Percentiles rank a stretch among this genome's conserved stretches.
Evolutionary conservation across 2,888 invertebrate species (phyloP).

Genomic region (Rhagophthalmus giganteus): DNA sequence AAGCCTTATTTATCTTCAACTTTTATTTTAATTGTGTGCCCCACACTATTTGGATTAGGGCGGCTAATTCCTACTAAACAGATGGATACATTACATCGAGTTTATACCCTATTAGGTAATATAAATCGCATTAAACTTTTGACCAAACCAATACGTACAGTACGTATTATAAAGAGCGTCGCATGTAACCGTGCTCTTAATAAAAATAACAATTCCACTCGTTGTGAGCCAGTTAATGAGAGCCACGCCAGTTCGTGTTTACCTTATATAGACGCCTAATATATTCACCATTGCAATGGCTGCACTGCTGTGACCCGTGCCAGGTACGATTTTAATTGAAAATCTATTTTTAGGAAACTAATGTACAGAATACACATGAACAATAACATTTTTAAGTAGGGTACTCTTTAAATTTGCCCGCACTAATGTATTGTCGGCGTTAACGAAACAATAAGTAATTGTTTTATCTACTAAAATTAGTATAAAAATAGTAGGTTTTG

Average conservation of each 20-base stretch:
- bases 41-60: too few relatives aligned
- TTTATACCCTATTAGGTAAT: slow-evolving; percentile 15
- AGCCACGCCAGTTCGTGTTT: slow-evolving; percentile 38
- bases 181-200: slow-evolving; percentile 25
- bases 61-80: too few relatives aligned
- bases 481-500: too few relatives aligned
- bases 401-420: too few relatives aligned
- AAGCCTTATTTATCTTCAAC: too few relatives aligned
- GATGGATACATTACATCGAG: neutral
- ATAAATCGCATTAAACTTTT: slow-evolving; percentile 21
- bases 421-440: too few relatives aligned
- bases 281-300: slow-evolving; percentile 32
- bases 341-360: slow-evolving; percentile 35
- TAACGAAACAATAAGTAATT: too few relatives aligned
- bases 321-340: slow-evolving; percentile 37
- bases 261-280: slow-evolving; percentile 37
- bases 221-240: slow-evolving; percentile 34
- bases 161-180: slow-evolving; percentile 16
- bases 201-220: slow-evolving; percentile 29
- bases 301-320: slow-evolving; percentile 30
- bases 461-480: too few relatives aligned
- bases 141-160: slow-evolving; percentile 12
- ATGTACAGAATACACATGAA: slow-evolving; percentile 22
- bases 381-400: slow-evolving; percentile 12
- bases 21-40: too few relatives aligned